Conservation (phyloP, 2,888 invertebrate species). For the Drosophila pseudotakahashii region DNA sequence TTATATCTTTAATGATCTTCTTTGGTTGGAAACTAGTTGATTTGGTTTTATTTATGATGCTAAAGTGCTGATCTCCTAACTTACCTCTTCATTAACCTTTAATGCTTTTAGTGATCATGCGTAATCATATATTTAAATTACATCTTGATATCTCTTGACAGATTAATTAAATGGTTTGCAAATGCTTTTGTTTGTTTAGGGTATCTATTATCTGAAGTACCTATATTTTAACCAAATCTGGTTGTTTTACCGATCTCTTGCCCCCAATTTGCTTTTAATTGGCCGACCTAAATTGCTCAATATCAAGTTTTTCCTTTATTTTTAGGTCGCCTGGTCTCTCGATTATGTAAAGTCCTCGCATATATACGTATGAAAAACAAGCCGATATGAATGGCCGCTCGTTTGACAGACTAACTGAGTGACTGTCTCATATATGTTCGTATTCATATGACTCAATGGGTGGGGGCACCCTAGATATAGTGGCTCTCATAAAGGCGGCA, state of each 20-base stretch:
- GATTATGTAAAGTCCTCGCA: conserved; percentile 27
- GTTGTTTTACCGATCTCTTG: conserved; percentile 1
- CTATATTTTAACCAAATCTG: background rate
- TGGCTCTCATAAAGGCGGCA: conserved; percentile 16
- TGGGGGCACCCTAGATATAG: conserved; percentile 24
- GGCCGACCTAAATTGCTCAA: conserved; percentile 13
- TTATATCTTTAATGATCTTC: too few relatives aligned
- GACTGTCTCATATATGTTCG: conserved; percentile 15
- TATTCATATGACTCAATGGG: background rate
- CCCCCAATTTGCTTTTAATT: conserved; percentile 31
- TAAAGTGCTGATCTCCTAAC: background rate
- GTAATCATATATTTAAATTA: background rate
- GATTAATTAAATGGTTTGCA: background rate
- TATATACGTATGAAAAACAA: conserved; percentile 1
- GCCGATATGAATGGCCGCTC: conserved; percentile 4
- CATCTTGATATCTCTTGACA: background rate
- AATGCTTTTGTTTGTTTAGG: background rate
- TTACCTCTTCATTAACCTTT: background rate
- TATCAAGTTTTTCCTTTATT: conserved; percentile 28
- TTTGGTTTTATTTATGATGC: background rate
- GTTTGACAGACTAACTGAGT: conserved; percentile 44
- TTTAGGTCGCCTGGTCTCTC: conserved; percentile 23
- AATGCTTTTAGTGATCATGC: background rate
- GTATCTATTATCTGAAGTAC: background rate
- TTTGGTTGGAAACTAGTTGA: background rate